Conservation (phyloP, 2,797 vertebrate species). For the Pteropus rufus region DNA sequence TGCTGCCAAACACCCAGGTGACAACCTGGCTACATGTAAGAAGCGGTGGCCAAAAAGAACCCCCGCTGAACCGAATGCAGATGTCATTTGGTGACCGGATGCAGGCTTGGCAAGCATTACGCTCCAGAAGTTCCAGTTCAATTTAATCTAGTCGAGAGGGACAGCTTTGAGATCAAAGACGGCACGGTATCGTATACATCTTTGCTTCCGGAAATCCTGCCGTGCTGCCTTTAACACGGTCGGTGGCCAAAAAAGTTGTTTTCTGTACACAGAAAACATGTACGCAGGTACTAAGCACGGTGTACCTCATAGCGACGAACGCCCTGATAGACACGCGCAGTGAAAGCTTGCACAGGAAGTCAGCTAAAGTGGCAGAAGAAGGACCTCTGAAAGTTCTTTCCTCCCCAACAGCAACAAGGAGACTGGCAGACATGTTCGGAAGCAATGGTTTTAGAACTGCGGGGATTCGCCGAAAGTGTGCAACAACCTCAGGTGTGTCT, state of each 20-base stretch:
- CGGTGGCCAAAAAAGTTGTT: background rate
- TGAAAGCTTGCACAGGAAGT: background rate
- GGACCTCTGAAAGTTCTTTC: background rate
- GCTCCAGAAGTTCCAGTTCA: background rate
- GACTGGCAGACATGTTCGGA: background rate
- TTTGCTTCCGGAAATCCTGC: background rate
- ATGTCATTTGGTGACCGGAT: background rate
- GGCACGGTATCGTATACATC: background rate
- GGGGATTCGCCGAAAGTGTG: background rate
- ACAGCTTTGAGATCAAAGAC: background rate
- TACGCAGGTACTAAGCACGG: background rate
- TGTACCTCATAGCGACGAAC: background rate
- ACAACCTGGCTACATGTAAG: background rate
- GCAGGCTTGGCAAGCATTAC: background rate
- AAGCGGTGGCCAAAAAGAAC: background rate
- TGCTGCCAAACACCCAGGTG: background rate
- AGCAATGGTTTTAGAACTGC: background rate
- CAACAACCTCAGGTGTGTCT: background rate
- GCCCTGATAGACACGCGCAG: background rate
- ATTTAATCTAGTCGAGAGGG: background rate
- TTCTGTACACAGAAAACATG: background rate
- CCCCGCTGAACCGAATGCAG: background rate
- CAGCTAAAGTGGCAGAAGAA: background rate
- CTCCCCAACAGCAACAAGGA: background rate
- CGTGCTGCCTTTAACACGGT: background rate